These are phyloP conservation scores for Trisateles emortualis DNA, from an alignment of 2,888 invertebrate species.

Conservation along the genomic window DNA sequence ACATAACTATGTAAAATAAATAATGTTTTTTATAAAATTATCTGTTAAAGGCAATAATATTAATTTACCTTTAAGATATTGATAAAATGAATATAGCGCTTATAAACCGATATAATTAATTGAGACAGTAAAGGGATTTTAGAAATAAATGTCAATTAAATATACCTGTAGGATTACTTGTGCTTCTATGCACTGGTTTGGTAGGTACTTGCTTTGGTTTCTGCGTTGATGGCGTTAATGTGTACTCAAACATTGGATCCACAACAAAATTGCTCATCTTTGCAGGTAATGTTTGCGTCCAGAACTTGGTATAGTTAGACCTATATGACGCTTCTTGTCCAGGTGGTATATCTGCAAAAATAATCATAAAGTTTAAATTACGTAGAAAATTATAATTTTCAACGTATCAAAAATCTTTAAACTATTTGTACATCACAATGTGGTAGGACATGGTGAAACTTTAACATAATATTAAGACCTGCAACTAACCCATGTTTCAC, in stretches of 20 bases:
- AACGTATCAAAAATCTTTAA: too few species aligned
- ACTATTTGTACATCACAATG: too few species aligned
- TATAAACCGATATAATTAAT: too few species aligned
- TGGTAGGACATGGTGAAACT: too few species aligned
- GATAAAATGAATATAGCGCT: background rate
- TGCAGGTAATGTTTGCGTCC: constrained; percentile 94
- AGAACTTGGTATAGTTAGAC: constrained; percentile 92
- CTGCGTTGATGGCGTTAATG: constrained; percentile 56
- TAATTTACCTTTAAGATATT: too few species aligned
- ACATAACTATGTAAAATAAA: too few species aligned
- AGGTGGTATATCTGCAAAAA: constrained; percentile 90
- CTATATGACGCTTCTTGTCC: constrained; percentile 91
- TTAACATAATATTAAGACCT: too few species aligned
- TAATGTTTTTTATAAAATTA: too few species aligned
- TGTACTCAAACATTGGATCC: constrained; percentile 75
- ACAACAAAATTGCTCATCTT: constrained; percentile 87
- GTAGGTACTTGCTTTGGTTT: constrained; percentile 49
- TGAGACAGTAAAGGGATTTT: too few species aligned
- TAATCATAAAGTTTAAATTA: background rate
- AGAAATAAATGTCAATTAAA: background rate
- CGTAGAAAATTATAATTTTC: background rate
- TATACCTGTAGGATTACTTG: constrained; percentile 53
- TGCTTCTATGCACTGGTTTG: constrained; percentile 63
- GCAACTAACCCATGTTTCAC: too few species aligned
- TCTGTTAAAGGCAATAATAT: too few species aligned